Percentiles rank a stretch among this genome's conserved stretches.
Evolutionary conservation across 2,797 vertebrate species (phyloP).

Genomic region (Setipinna tenuifilis): DNA sequence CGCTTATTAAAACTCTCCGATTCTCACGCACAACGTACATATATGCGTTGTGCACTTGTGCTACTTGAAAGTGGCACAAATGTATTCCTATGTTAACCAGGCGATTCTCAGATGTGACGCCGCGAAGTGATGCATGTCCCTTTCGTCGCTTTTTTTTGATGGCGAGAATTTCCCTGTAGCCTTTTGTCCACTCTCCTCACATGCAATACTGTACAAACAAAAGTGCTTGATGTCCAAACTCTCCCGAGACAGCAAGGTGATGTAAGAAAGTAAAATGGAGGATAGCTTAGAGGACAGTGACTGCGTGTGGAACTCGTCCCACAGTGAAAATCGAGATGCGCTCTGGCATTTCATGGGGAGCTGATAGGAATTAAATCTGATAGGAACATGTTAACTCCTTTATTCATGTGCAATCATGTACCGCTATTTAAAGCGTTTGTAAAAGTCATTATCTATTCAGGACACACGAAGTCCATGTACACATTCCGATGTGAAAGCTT

Average conservation of each 20-base stretch:
- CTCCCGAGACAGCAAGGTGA: background rate
- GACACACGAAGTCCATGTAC: background rate
- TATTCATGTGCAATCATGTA: slow-evolving; percentile 12
- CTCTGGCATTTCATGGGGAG: slow-evolving; percentile 3
- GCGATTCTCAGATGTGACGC: background rate
- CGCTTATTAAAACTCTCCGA: background rate
- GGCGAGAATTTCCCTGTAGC: background rate
- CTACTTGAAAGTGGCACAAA: background rate
- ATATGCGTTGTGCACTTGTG: background rate
- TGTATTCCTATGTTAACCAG: background rate
- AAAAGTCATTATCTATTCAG: background rate
- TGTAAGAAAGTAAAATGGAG: slow-evolving; percentile 22
- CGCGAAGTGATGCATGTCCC: background rate
- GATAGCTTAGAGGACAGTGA: slow-evolving; percentile 1
- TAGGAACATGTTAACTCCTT: background rate
- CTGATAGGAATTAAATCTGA: slow-evolving; percentile 9
- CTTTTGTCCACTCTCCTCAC: background rate
- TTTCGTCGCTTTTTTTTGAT: background rate
- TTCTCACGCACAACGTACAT: background rate
- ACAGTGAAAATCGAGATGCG: slow-evolving; percentile 14
- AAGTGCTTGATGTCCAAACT: background rate
- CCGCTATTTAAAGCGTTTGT: slow-evolving; percentile 16
- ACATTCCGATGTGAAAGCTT: background rate
- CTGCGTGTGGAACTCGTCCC: slow-evolving; percentile 22
- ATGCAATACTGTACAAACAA: background rate